These are phyloP conservation scores for fruit fly (Drosophila melanogaster) DNA, from an alignment of 1,140 invertebrate genomes.

Conservation along the genomic window Release_6_plus_ISO1_MT NT_037436.4:14441501-14442000, in stretches of 20 bases:
- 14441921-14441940: constrained; percentile 36
- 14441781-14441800: constrained; percentile 39
- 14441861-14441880: constrained; percentile 14
- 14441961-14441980: constrained; percentile 46
- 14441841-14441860: constrained; percentile 36
- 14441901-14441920: constrained; percentile 79
- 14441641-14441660: constrained; percentile 17
- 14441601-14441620: not conserved
- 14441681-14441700: constrained; percentile 10
- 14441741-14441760: constrained; percentile 10
- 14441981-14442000: constrained; percentile 78
- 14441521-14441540: too few species aligned
- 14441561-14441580: not conserved
- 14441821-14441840: constrained; percentile 17
- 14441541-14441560: too few species aligned
- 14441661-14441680: constrained; percentile 9
- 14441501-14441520: not conserved
- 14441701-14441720: constrained; percentile 24
- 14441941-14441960: constrained; percentile 79
- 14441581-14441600: not conserved
- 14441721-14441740: constrained; percentile 15
- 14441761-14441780: constrained; percentile 13
- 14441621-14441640: constrained; percentile 3
- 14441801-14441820: constrained; percentile 16
- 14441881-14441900: constrained; percentile 67